Evolutionary conservation across 2,888 invertebrate genomes (phyloP), one percentile per base, ranked within the genome.

Genomic region (Poecilus cupreus): DNA sequence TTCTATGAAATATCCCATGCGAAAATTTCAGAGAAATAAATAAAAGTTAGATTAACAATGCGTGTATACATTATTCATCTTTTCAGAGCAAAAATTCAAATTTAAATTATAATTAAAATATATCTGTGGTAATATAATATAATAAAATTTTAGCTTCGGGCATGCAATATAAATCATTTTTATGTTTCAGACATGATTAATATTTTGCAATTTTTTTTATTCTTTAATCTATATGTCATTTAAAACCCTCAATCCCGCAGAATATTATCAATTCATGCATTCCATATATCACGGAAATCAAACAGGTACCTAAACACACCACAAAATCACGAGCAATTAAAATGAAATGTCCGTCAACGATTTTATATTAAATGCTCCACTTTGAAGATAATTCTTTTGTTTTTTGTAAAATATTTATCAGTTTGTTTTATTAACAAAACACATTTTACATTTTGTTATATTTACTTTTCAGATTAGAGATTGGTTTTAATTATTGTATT

Each of bases 111-210:
- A 32, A 32, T 32, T 32, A 32, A 32, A 32, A 32, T 32, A 32
- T 32, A 6, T 32, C 32, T 6, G 1, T 32, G 32, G 32, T 22
- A 54, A 54, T 20, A 22, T 1, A 22, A 0, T 11, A 6, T 20
- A 10, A 54, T 54, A 22, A 54, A 60, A 60, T 24, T 26, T 5
- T 22, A 26, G 26, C 57, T 24, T 24, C 13, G 22, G 24, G 13
- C 11, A 16, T 13, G 11, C 13, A 60, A 60, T 22, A 60, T 26
- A 60, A 54, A 60, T 26, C 60, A 24, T n/a, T 26, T 13, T 26
- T 26, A 60, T 60, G n/a, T n/a, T 26, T 60, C n/a, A n/a, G 22
- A 6, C 26, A 60, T 60, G 60, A 60, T 60, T 60, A 60, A 60
- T 60, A 60, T 26, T 60, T 60, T 60, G 13, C 13, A 60, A 60